Conservation (phyloP, 2,797 vertebrate species). For the Notoglanidium macrostoma region DNA sequence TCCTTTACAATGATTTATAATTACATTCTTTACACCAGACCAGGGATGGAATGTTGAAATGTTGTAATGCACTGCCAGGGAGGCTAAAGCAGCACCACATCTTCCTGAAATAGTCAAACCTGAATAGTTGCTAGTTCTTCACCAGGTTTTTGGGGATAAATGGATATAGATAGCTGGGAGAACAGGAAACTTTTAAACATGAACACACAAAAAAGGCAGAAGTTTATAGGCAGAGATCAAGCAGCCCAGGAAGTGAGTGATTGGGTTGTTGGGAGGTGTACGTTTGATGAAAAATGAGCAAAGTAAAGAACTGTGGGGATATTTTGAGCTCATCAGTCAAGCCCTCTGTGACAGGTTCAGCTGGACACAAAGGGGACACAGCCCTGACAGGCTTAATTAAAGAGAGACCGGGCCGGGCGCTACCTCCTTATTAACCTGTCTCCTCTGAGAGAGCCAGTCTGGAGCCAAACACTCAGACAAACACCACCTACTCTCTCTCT, state of each 20-base stretch:
- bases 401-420: conserved; percentile 67
- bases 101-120: background rate
- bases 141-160: background rate
- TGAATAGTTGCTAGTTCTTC: background rate
- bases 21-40: background rate
- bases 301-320: conserved; percentile 53
- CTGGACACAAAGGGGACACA: conserved; percentile 58
- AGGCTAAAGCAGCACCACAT: background rate
- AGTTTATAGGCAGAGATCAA: background rate
- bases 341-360: conserved; percentile 56
- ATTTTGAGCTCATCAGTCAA: conserved; percentile 50
- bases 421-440: conserved; percentile 77
- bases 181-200: background rate
- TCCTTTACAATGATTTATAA: background rate
- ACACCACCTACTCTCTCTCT: conserved; percentile 59
- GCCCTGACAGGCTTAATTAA: conserved; percentile 77
- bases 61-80: background rate
- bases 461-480: conserved; percentile 70
- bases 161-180: background rate
- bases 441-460: conserved; percentile 72
- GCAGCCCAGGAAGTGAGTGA: no score
- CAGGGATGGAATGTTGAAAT: background rate
- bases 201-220: background rate
- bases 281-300: conserved; percentile 53
- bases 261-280: conserved; percentile 13